phyloP scores from a whole-genome alignment of 2,888 invertebrate genomes.

The Papilio gigon region DNA sequence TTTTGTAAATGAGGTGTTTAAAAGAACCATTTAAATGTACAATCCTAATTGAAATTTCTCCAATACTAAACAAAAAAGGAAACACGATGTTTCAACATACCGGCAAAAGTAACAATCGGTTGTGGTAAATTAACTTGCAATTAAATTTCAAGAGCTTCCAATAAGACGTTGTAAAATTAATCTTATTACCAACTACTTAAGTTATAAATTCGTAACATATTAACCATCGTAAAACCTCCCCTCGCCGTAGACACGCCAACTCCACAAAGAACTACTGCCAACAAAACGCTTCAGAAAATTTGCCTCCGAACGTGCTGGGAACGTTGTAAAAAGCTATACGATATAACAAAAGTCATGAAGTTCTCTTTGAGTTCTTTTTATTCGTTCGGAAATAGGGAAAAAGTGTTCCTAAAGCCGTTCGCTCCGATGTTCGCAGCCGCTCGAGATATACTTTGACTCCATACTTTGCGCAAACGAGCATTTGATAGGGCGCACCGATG shows the following conservation, averaged over 20 bases:
- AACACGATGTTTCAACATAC: slow-evolving; percentile 9
- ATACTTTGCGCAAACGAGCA: slow-evolving; percentile 79
- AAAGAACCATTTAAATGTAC: no score
- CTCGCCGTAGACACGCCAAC: slow-evolving; percentile 35
- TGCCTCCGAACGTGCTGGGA: slow-evolving; percentile 48
- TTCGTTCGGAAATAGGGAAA: slow-evolving; percentile 76
- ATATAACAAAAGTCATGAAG: slow-evolving; percentile 78
- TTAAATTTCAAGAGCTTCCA: neutral
- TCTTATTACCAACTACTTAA: neutral
- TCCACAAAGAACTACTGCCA: slow-evolving; percentile 44
- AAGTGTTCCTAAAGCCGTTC: slow-evolving; percentile 76
- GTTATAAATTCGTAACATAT: slow-evolving; percentile 24
- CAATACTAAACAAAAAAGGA: neutral
- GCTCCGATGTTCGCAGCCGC: slow-evolving; percentile 66
- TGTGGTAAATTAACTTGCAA: slow-evolving; percentile 20
- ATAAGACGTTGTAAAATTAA: slow-evolving; percentile 2
- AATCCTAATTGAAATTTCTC: neutral
- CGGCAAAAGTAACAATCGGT: neutral
- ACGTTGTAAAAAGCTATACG: slow-evolving; percentile 63
- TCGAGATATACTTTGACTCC: slow-evolving; percentile 72
- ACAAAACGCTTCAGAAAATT: slow-evolving; percentile 57
- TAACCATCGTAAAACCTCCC: slow-evolving; percentile 13
- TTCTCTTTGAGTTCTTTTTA: slow-evolving; percentile 74
- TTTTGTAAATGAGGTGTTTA: no score
- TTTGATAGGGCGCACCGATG: slow-evolving; percentile 69